These are phyloP conservation scores for Proterorhinus semilunaris DNA, from an alignment of 2,113 vertebrate species.

Conservation along the genomic window DNA sequence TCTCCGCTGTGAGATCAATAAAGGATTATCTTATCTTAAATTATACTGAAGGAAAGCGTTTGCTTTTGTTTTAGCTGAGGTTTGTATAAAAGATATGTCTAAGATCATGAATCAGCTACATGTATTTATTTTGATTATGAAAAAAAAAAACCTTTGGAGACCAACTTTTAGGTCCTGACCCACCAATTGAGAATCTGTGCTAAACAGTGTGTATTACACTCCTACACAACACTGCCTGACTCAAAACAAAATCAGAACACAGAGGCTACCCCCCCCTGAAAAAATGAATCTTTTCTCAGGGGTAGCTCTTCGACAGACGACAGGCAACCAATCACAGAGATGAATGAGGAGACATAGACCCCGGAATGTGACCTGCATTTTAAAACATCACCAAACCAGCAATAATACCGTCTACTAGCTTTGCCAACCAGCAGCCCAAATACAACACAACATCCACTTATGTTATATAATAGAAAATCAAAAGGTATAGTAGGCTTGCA, in stretches of 20 bases:
- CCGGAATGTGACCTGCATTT: neutral
- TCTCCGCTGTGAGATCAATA: too few relatives aligned
- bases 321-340: slow-evolving; percentile 28
- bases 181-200: neutral
- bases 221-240: neutral
- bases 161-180: too few relatives aligned
- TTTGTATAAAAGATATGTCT: too few relatives aligned
- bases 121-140: too few relatives aligned
- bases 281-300: neutral
- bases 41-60: too few relatives aligned
- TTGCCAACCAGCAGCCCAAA: neutral
- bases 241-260: neutral
- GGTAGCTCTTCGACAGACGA: neutral
- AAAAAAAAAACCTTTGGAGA: too few relatives aligned
- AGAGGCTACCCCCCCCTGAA: neutral
- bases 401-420: neutral
- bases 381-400: neutral
- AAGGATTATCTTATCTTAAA: too few relatives aligned
- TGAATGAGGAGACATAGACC: slow-evolving; percentile 20
- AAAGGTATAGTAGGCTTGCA: neutral
- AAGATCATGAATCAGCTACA: too few relatives aligned
- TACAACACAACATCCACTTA: neutral
- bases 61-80: too few relatives aligned
- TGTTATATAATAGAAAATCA: neutral
- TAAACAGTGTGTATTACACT: neutral